Evolutionary conservation across 1,140 invertebrate species (phyloP), one percentile per base, ranked within the genome.

Genomic region (Zeugodacus cucurbitae): DNA sequence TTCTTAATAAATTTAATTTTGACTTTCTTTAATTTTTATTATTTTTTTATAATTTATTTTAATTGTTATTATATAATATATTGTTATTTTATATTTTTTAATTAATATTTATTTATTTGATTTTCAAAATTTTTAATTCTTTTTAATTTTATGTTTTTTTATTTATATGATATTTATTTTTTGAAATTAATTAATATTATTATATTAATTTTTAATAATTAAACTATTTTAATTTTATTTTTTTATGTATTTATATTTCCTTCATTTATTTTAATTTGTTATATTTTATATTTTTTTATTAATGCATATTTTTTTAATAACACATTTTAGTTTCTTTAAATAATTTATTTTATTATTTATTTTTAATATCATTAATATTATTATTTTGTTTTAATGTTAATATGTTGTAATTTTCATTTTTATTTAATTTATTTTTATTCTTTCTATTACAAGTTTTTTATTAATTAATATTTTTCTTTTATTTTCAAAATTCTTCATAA

Each of bases 1-100:
- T n/a, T n/a, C n/a, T n/a, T n/a, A n/a, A n/a, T n/a, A n/a, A n/a
- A n/a, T n/a, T n/a, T n/a, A n/a, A n/a, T n/a, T n/a, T n/a, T n/a
- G n/a, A n/a, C n/a, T n/a, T n/a, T n/a, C 48, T 54, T 85, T 85
- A 85, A 48, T 85, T 26, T 85, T 48, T 54, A 26, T 54, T 85
- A 54, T 54, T 54, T 85, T 54, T 20, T 59, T 59, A 48, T 44
- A 20, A 14, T 74, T 34, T 29, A 74, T 74, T 74, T n/a, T n/a
- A n/a, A n/a, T n/a, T n/a, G n/a, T n/a, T n/a, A n/a, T n/a, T n/a
- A n/a, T n/a, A n/a, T n/a, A n/a, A n/a, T n/a, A n/a, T n/a, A n/a
- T n/a, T n/a, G n/a, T n/a, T n/a, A n/a, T n/a, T n/a, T n/a, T n/a
- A n/a, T n/a, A n/a, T n/a, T n/a, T n/a, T n/a, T n/a, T n/a, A n/a